These are phyloP conservation scores for Sinhomidia bicolor DNA, from an alignment of 2,888 invertebrate species.

Conservation along the genomic window DNA sequence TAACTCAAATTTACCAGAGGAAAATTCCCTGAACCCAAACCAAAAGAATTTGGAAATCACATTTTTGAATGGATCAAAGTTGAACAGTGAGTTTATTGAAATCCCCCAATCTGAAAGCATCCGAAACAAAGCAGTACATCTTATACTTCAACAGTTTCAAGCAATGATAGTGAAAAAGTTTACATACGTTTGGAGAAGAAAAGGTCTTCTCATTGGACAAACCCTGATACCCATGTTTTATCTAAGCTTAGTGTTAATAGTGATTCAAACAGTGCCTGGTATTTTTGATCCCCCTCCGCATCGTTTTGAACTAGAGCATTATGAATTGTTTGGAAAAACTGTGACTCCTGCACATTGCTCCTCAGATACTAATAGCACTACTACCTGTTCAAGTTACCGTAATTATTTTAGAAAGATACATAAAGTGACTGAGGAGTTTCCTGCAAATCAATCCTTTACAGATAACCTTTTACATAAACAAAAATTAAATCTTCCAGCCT, in stretches of 20 bases:
- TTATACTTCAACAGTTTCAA: conserved; percentile 82
- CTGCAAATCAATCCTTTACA: conserved; percentile 2
- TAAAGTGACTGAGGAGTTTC: background rate
- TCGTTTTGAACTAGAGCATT: conserved; percentile 83
- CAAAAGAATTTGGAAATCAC: conserved; percentile 16
- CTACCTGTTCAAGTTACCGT: conserved; percentile 67
- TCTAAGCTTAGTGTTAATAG: conserved; percentile 85
- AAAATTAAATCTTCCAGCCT: conserved; percentile 57
- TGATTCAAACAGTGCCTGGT: conserved; percentile 83
- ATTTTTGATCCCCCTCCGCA: conserved; percentile 84
- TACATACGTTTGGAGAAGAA: conserved; percentile 82
- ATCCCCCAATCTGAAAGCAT: background rate
- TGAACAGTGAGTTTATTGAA: conserved; percentile 27
- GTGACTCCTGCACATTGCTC: conserved; percentile 75
- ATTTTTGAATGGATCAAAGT: conserved; percentile 47
- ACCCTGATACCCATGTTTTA: conserved; percentile 87
- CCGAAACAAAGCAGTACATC: conserved; percentile 61
- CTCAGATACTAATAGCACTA: background rate
- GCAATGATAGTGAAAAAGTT: conserved; percentile 83
- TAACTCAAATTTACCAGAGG: background rate
- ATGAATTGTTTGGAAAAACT: conserved; percentile 76
- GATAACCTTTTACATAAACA: conserved; percentile 44
- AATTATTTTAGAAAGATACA: conserved; percentile 55
- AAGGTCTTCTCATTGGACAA: conserved; percentile 82
- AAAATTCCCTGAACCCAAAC: too few species aligned